These are phyloP conservation scores for Xestia rhomboidea DNA, from an alignment of 2,888 invertebrate genomes.

Conservation along the genomic window DNA sequence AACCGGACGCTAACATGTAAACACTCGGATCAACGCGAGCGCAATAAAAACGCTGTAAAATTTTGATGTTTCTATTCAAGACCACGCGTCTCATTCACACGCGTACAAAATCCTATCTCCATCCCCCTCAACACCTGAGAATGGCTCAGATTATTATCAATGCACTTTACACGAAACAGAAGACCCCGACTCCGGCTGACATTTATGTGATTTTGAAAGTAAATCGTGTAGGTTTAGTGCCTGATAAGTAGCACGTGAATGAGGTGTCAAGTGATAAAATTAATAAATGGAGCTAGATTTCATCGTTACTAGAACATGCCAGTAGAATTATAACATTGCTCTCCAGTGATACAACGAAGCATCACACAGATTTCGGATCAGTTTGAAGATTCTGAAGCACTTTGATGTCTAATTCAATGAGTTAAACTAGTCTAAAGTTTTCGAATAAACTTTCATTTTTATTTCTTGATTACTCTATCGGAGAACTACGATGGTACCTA, in stretches of 20 bases:
- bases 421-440: constrained; percentile 15
- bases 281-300: constrained; percentile 85
- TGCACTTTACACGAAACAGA: constrained; percentile 91
- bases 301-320: constrained; percentile 68
- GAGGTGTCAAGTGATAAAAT: constrained; percentile 89
- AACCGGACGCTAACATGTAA: constrained; percentile 87
- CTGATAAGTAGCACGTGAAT: constrained; percentile 83
- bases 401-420: constrained; percentile 54
- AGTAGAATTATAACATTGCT: constrained; percentile 67
- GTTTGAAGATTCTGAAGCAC: constrained; percentile 40
- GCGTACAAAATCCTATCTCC: constrained; percentile 46
- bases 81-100: constrained; percentile 73
- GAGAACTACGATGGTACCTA: constrained; percentile 3
- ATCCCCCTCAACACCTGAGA: constrained; percentile 80
- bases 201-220: constrained; percentile 89
- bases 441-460: constrained; percentile 44
- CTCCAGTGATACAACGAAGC: constrained; percentile 58
- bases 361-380: constrained; percentile 40
- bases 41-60: constrained; percentile 90
- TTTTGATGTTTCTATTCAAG: constrained; percentile 90
- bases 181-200: constrained; percentile 85
- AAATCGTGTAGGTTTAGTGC: constrained; percentile 88
- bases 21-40: constrained; percentile 84
- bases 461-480: constrained; percentile 27
- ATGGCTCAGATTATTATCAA: constrained; percentile 89